Evolutionary conservation across 2,113 vertebrate species (phyloP).

Genomic region (Eulemur macaco): DNA sequence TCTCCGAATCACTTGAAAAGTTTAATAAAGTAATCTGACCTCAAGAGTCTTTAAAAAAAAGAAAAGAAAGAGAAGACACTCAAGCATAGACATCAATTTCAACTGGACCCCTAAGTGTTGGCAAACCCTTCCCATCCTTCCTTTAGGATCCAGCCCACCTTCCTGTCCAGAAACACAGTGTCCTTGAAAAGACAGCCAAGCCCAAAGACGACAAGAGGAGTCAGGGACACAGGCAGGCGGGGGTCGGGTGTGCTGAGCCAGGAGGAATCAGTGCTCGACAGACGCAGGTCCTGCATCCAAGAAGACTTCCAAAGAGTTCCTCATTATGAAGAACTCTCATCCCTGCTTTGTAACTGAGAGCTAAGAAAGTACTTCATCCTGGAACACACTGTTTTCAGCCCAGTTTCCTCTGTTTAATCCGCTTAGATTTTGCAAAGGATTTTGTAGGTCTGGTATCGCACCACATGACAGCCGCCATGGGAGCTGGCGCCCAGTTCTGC

Average conservation of each 20-base stretch:
- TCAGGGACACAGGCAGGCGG: background rate
- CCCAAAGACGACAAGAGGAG: background rate
- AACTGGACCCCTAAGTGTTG: background rate
- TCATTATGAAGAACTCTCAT: background rate
- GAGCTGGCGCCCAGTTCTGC: background rate
- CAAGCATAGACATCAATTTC: background rate
- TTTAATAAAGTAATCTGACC: background rate
- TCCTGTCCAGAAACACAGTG: background rate
- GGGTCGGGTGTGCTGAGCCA: background rate
- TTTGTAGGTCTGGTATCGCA: background rate
- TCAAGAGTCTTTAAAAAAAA: background rate
- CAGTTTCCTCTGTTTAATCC: background rate
- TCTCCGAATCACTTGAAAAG: slow-evolving; percentile 21
- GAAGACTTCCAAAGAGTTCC: background rate
- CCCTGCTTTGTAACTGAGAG: background rate
- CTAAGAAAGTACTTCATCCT: background rate
- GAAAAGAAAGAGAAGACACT: background rate
- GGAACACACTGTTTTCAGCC: background rate
- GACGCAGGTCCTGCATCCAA: background rate
- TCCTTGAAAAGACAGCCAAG: background rate
- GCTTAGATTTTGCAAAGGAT: slow-evolving; percentile 12
- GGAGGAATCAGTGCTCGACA: background rate
- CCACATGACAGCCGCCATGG: accelerated
- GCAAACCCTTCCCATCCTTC: background rate
- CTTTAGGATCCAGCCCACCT: background rate